phyloP scores from a whole-genome alignment of 2,888 invertebrate species.

The Toxonevra muliebris region DNA sequence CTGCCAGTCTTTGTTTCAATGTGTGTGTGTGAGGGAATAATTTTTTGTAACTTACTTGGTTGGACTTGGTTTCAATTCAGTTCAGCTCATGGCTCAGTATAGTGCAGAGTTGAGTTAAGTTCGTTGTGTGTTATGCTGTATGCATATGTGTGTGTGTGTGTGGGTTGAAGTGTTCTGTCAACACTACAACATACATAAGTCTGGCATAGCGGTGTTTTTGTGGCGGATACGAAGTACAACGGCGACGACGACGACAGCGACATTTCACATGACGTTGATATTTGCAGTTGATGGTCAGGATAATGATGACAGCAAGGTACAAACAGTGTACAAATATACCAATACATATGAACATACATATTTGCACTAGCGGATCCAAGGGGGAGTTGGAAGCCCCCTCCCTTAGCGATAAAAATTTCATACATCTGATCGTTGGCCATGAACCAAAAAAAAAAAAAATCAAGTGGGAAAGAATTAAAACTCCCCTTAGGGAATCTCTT shows the following conservation, averaged over 20 bases:
- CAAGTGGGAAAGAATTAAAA: too few species aligned
- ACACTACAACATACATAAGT: conserved; percentile 41
- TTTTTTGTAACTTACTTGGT: not conserved
- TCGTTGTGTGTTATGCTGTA: conserved; percentile 7
- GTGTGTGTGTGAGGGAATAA: not conserved
- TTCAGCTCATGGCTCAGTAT: conserved; percentile 13
- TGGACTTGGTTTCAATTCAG: not conserved
- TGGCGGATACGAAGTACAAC: not conserved
- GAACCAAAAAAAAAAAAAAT: too few species aligned
- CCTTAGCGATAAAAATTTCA: too few species aligned
- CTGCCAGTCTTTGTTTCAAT: conserved; percentile 31
- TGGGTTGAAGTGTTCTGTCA: conserved; percentile 57
- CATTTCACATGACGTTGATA: conserved; percentile 51
- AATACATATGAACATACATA: too few species aligned
- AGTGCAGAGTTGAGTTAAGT: not conserved
- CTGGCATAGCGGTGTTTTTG: not conserved
- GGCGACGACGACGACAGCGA: conserved; percentile 11
- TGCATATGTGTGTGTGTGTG: conserved; percentile 34
- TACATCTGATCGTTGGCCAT: too few species aligned
- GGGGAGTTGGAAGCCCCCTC: too few species aligned
- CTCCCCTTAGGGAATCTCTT: too few species aligned
- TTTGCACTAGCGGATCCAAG: too few species aligned
- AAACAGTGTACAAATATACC: too few species aligned
- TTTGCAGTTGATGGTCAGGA: conserved; percentile 59
- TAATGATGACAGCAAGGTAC: conserved; percentile 57